Percentiles rank a stretch among this genome's conserved stretches.
Conservation (phyloP, 2,797 vertebrate species). For the Pagetopsis macropterus region DNA sequence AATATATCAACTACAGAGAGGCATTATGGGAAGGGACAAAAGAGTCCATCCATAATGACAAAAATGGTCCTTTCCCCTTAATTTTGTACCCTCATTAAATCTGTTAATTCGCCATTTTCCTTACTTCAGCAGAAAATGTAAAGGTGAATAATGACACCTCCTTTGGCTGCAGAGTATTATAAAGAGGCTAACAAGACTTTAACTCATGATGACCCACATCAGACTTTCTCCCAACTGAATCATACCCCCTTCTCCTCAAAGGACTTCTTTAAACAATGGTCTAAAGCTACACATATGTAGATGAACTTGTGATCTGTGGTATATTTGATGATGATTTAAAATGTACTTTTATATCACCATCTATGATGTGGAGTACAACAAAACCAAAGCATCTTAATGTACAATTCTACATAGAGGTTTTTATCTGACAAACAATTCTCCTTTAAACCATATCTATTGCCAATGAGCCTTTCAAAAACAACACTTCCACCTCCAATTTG, state of each 20-base stretch:
- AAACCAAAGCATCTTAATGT: too few species aligned
- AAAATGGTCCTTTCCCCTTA: conserved; percentile 3
- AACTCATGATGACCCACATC: conserved; percentile 5
- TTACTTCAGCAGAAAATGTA: conserved; percentile 23
- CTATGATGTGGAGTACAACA: neutral
- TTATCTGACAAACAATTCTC: too few species aligned
- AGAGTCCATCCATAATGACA: neutral
- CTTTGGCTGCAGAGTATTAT: conserved; percentile 10
- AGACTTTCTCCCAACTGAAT: conserved; percentile 5
- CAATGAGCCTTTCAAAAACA: too few species aligned
- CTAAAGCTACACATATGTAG: neutral
- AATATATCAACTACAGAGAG: neutral
- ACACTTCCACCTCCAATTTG: too few species aligned
- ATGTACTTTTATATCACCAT: neutral
- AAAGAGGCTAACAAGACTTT: conserved; percentile 23
- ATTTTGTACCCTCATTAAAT: conserved; percentile 7
- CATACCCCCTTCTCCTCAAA: neutral
- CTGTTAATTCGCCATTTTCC: conserved; percentile 21
- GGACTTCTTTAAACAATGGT: neutral
- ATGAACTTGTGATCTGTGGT: neutral
- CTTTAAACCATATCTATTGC: too few species aligned
- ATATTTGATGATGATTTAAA: neutral
- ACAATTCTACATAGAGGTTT: too few species aligned
- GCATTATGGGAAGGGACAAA: conserved; percentile 12
- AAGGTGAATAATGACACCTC: conserved; percentile 39